Conservation (phyloP, 92 coral and sea anemone species). For the Epizoanthus stellaris region DNA sequence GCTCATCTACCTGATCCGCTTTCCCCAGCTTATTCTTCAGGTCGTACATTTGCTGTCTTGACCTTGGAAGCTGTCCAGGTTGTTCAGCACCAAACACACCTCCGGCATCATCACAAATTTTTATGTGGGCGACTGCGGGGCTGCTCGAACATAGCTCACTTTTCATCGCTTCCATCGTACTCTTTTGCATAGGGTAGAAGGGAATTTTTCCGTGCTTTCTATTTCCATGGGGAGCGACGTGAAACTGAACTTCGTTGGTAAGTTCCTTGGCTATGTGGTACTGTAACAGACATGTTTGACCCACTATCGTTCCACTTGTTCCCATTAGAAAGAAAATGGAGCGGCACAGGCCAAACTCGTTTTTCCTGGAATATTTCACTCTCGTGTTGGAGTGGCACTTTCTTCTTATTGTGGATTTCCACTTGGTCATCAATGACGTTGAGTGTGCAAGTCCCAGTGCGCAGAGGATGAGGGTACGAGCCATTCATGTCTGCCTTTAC, state of each 20-base stretch:
- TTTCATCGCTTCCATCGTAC: conserved; percentile 45
- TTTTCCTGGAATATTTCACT: background rate
- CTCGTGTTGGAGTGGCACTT: too few relatives aligned
- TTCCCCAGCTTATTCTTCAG: conserved; percentile 26
- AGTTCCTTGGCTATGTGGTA: too few relatives aligned
- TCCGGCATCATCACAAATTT: conserved; percentile 43
- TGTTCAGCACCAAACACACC: conserved; percentile 46
- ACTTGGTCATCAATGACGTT: conserved; percentile 35
- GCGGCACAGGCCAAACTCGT: conserved; percentile 44
- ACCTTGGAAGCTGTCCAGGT: conserved; percentile 54
- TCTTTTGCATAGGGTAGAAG: conserved; percentile 58
- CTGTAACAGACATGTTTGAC: too few relatives aligned
- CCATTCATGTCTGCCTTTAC: conserved; percentile 70
- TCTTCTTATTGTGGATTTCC: conserved; percentile 30
- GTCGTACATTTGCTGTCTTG: conserved; percentile 52
- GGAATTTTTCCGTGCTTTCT: conserved; percentile 42
- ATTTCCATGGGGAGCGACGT: conserved; percentile 42
- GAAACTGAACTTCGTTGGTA: too few relatives aligned
- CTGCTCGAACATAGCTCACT: conserved; percentile 13
- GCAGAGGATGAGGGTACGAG: conserved; percentile 36
- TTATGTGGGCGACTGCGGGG: conserved; percentile 33
- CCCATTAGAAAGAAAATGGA: conserved; percentile 44
- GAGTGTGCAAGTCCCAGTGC: conserved; percentile 62
- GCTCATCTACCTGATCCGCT: conserved; percentile 57
- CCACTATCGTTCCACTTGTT: background rate